Percentiles rank a stretch among this genome's conserved stretches.
Evolutionary conservation across 2,113 vertebrate genomes (phyloP).

Genomic region (Mellivora capensis): DNA sequence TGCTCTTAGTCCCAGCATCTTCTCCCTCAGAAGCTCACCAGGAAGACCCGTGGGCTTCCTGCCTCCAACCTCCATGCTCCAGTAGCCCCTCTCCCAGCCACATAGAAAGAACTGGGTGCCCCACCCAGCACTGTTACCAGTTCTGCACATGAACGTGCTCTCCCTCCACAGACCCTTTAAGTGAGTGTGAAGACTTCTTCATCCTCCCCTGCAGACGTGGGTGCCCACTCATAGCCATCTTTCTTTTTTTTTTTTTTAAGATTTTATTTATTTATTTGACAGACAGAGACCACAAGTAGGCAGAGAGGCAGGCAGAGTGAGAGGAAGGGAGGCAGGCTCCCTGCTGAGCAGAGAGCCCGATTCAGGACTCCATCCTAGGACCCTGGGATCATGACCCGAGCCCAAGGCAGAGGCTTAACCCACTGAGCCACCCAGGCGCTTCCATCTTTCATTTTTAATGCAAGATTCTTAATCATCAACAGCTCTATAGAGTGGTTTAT

Average conservation of each 20-base stretch:
- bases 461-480: not conserved
- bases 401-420: no score
- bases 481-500: not conserved
- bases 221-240: accelerated
- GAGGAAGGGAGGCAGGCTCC: no score
- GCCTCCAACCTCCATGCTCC: not conserved
- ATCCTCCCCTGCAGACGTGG: not conserved
- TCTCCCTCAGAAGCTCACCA: not conserved
- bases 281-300: no score
- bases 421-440: no score
- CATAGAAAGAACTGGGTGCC: not conserved
- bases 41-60: not conserved
- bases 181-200: not conserved
- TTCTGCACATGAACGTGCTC: accelerated
- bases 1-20: not conserved
- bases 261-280: no score
- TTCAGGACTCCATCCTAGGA: no score
- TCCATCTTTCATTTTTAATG: not conserved
- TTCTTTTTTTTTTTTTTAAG: no score
- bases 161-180: no score
- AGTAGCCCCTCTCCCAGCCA: not conserved
- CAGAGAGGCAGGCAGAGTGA: no score
- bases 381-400: no score
- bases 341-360: no score
- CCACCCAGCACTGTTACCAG: not conserved